Conservation (phyloP, 2,797 vertebrate species). For the Limnodromus scolopaceus region DNA sequence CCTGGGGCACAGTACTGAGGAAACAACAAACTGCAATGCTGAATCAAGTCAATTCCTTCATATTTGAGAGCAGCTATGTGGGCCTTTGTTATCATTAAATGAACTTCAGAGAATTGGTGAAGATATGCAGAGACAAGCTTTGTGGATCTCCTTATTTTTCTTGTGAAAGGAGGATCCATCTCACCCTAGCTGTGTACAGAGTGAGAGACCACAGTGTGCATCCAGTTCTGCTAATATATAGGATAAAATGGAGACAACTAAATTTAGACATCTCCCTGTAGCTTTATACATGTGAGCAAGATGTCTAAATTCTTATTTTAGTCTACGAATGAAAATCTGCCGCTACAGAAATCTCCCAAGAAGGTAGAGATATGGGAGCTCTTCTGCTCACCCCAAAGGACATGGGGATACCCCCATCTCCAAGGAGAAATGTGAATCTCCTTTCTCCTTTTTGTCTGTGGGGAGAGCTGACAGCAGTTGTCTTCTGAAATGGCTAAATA, state of each 20-base stretch:
- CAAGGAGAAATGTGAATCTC: neutral
- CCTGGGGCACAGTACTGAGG: neutral
- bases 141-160: neutral
- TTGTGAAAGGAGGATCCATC: neutral
- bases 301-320: neutral
- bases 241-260: neutral
- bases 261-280: neutral
- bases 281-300: neutral
- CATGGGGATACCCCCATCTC: neutral
- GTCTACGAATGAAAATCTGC: neutral
- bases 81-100: neutral
- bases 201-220: neutral
- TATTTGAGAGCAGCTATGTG: neutral
- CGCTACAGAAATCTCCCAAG: neutral
- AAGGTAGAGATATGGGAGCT: neutral
- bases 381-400: neutral
- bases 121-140: neutral
- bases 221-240: neutral
- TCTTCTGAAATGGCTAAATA: slow-evolving; percentile 2
- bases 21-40: neutral
- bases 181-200: neutral
- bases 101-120: neutral
- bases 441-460: neutral
- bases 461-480: neutral
- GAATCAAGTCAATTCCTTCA: slow-evolving; percentile 1